phyloP scores from a whole-genome alignment of 2,888 invertebrate genomes.

The Horisme vitalbata region DNA sequence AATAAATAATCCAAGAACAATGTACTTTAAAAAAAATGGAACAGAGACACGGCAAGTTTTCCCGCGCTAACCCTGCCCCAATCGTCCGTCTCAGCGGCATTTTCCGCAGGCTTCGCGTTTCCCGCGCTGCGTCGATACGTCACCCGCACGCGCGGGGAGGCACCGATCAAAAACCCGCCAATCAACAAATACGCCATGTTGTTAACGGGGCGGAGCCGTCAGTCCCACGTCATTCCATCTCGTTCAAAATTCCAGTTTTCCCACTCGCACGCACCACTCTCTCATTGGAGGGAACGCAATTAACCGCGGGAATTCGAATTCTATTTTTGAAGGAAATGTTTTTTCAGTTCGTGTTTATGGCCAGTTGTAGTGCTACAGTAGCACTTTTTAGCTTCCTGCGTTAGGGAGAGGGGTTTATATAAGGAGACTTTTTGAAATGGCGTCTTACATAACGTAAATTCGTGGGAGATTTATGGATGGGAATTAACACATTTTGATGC shows the following conservation, averaged over 20 bases:
- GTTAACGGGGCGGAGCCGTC: slow-evolving; percentile 82
- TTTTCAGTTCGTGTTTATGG: slow-evolving; percentile 74
- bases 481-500: slow-evolving; percentile 70
- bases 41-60: slow-evolving; percentile 37
- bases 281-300: slow-evolving; percentile 78
- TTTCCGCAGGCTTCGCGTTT: slow-evolving; percentile 63
- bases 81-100: slow-evolving; percentile 47
- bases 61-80: slow-evolving; percentile 42
- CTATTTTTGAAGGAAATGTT: slow-evolving; percentile 80
- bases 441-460: slow-evolving; percentile 70
- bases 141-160: slow-evolving; percentile 54
- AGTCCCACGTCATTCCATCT: slow-evolving; percentile 53
- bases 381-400: slow-evolving; percentile 57
- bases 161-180: slow-evolving; percentile 74
- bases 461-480: slow-evolving; percentile 63
- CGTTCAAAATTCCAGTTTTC: slow-evolving; percentile 51
- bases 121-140: slow-evolving; percentile 59
- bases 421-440: slow-evolving; percentile 42
- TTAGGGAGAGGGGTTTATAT: slow-evolving; percentile 24
- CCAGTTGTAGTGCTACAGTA: slow-evolving; percentile 43
- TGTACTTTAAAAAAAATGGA: slow-evolving; percentile 27
- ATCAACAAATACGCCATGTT: slow-evolving; percentile 86
- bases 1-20: slow-evolving; percentile 11
- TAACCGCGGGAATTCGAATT: slow-evolving; percentile 81
- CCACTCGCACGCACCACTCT: slow-evolving; percentile 60